Conservation (phyloP, 2,797 vertebrate species). For the Cynodonichthys magdalenae region DNA sequence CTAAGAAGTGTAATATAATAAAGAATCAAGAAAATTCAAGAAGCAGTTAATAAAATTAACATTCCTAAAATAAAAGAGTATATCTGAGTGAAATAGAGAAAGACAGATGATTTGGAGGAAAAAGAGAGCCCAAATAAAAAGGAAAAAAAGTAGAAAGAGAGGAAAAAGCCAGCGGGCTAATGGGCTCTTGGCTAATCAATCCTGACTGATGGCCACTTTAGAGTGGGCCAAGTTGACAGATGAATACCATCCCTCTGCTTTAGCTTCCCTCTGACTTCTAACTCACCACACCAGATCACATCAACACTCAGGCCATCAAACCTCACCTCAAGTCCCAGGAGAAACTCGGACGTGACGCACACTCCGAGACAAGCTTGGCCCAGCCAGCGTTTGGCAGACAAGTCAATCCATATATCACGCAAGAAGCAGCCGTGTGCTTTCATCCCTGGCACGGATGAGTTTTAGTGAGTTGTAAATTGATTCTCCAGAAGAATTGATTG, state of each 20-base stretch:
- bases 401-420: conserved; percentile 37
- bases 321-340: conserved; percentile 15
- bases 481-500: conserved; percentile 68
- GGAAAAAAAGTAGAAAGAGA: conserved; percentile 48
- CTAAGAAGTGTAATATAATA: not conserved
- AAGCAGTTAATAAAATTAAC: conserved; percentile 19
- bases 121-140: conserved; percentile 35
- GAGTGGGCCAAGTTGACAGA: conserved; percentile 70
- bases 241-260: conserved; percentile 72
- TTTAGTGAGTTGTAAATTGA: conserved; percentile 70
- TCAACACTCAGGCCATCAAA: conserved; percentile 28
- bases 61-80: conserved; percentile 24
- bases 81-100: conserved; percentile 36
- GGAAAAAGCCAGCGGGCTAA: conserved; percentile 73
- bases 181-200: conserved; percentile 78
- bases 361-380: not conserved
- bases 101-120: conserved; percentile 25
- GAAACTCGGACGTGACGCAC: conserved; percentile 35
- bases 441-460: conserved; percentile 42
- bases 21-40: conserved; percentile 8
- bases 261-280: conserved; percentile 65
- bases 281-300: conserved; percentile 41
- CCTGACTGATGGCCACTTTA: conserved; percentile 78
- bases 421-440: conserved; percentile 31
- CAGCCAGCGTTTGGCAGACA: conserved; percentile 20